phyloP scores from a whole-genome alignment of 2,113 vertebrate species.

The Nannospalax galili region DNA sequence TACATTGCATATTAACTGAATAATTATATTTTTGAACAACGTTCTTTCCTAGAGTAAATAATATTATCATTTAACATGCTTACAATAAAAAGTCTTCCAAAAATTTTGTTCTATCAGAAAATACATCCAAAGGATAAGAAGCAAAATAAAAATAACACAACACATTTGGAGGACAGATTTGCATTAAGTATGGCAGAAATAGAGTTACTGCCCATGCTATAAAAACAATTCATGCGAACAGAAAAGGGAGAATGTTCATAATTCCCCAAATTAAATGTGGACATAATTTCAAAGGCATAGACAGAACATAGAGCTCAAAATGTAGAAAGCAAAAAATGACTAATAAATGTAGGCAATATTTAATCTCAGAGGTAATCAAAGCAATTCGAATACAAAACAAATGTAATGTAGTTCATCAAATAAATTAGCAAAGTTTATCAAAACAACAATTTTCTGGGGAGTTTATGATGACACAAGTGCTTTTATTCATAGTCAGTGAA shows the following conservation, averaged over 20 bases:
- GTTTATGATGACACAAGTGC: background rate
- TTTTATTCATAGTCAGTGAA: background rate
- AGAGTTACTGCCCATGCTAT: constrained; percentile 13
- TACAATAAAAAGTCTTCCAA: constrained; percentile 42
- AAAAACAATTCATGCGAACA: constrained; percentile 41
- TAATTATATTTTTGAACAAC: constrained; percentile 20
- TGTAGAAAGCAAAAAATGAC: constrained; percentile 10
- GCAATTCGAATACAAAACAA: constrained; percentile 36
- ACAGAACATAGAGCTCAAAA: background rate
- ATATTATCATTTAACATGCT: constrained; percentile 13
- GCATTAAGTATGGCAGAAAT: constrained; percentile 34
- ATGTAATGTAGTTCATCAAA: background rate
- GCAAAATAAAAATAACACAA: constrained; percentile 40
- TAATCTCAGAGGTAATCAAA: constrained; percentile 56
- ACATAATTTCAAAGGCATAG: constrained; percentile 55
- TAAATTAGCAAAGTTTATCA: constrained; percentile 48
- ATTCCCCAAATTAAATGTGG: constrained; percentile 56
- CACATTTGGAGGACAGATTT: constrained; percentile 16
- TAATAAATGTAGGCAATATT: constrained; percentile 55
- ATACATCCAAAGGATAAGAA: constrained; percentile 21
- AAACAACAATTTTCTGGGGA: constrained; percentile 24
- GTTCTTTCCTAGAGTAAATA: constrained; percentile 13
- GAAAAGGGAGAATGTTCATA: constrained; percentile 17
- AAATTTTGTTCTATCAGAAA: constrained; percentile 28
- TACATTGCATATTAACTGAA: background rate